Percentiles rank a stretch among this genome's conserved stretches.
phyloP scores from a whole-genome alignment of 2,113 vertebrate genomes.

The Camelus dromedarius region DNA sequence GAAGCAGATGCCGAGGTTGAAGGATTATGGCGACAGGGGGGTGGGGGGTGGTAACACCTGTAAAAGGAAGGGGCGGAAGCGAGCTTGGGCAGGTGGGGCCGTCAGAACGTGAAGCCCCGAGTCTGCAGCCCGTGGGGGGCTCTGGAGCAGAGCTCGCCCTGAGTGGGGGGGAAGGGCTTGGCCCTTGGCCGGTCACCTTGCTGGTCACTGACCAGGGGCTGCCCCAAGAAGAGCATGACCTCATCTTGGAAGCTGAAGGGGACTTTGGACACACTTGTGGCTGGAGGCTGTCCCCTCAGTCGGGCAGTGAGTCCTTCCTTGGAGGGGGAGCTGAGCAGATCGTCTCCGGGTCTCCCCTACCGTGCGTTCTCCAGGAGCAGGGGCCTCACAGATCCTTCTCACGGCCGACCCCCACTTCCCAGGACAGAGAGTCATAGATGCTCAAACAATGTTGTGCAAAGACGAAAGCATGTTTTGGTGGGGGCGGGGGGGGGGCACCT shows the following conservation, averaged over 20 bases:
- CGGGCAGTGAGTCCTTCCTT: neutral
- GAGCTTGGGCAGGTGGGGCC: neutral
- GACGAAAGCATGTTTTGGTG: rapidly evolving
- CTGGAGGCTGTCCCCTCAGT: neutral
- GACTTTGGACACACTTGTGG: neutral
- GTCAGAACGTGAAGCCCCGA: neutral
- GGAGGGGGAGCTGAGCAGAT: neutral
- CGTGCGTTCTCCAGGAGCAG: rapidly evolving
- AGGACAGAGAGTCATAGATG: rapidly evolving
- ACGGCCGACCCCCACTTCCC: rapidly evolving
- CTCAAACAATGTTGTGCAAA: neutral
- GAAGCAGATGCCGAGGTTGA: neutral
- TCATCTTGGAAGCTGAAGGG: neutral
- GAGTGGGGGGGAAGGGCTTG: rapidly evolving
- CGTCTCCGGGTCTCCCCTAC: rapidly evolving
- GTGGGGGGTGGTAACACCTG: too few relatives aligned
- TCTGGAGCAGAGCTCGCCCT: neutral
- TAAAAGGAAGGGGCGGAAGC: too few relatives aligned
- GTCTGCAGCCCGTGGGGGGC: rapidly evolving
- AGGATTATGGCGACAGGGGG: too few relatives aligned
- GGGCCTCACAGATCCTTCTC: rapidly evolving
- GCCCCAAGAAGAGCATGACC: neutral
- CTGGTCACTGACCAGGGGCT: neutral
- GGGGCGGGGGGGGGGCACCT: neutral
- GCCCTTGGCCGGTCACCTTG: neutral